Percentiles rank a stretch among this genome's conserved stretches.
Evolutionary conservation across 2,797 vertebrate genomes (phyloP).

Genomic region (Triplophysa yarkandensis): DNA sequence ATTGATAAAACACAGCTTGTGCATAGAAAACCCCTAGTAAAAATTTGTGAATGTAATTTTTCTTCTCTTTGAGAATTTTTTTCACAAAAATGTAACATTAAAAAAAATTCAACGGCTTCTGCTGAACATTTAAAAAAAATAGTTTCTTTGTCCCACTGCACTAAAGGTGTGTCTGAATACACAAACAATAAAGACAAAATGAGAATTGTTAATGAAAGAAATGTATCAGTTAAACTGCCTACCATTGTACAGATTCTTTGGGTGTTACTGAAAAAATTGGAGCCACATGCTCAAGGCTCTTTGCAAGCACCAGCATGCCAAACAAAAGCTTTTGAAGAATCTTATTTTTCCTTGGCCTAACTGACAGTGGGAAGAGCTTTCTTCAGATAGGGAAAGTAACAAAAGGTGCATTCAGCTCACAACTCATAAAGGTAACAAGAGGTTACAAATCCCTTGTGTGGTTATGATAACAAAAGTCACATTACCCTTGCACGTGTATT

Average conservation of each 20-base stretch:
- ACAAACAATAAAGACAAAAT: background rate
- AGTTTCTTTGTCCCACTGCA: background rate
- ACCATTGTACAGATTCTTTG: conserved; percentile 2
- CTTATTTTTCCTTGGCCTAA: background rate
- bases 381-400: conserved; percentile 17
- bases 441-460: background rate
- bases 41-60: too few species aligned
- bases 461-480: conserved; percentile 1
- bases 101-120: too few species aligned
- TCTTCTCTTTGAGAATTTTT: too few species aligned
- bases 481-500: conserved; percentile 9
- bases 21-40: background rate
- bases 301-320: conserved; percentile 18
- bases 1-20: background rate
- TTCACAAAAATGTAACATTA: too few species aligned
- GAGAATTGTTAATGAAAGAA: background rate
- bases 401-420: background rate
- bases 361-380: conserved; percentile 11
- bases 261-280: conserved; percentile 19
- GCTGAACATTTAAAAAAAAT: too few species aligned
- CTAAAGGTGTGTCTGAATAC: conserved; percentile 1
- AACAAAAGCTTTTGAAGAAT: background rate
- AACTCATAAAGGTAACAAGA: conserved; percentile 2
- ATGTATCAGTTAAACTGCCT: conserved; percentile 8
- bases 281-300: background rate